Percentiles rank a stretch among this genome's conserved stretches.
phyloP scores from a whole-genome alignment of 2,113 vertebrate species.

The Ptilorrhoa leucosticta region DNA sequence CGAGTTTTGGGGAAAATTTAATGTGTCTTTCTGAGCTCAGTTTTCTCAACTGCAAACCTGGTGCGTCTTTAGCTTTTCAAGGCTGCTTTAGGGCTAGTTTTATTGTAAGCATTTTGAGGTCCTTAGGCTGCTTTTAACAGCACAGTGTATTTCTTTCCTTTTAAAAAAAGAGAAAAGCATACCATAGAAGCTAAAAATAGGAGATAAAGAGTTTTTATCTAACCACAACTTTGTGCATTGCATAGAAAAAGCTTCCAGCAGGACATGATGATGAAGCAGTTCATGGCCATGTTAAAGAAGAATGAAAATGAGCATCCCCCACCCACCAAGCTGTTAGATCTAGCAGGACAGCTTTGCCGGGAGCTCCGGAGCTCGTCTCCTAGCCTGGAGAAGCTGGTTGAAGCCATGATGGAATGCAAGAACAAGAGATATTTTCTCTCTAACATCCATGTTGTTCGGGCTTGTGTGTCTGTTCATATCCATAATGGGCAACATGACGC shows the following conservation, averaged over 20 bases:
- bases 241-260: neutral
- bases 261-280: slow-evolving; percentile 47
- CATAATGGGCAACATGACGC: neutral
- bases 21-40: neutral
- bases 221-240: neutral
- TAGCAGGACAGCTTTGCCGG: slow-evolving; percentile 34
- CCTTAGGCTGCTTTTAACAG: neutral
- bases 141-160: neutral
- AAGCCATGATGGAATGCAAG: slow-evolving; percentile 30
- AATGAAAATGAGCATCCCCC: neutral
- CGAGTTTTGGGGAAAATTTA: neutral
- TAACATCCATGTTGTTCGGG: slow-evolving; percentile 37
- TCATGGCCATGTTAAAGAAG: slow-evolving; percentile 56
- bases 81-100: neutral
- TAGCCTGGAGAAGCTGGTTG: slow-evolving; percentile 32
- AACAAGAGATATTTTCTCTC: slow-evolving; percentile 46
- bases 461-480: neutral
- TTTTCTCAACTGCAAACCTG: neutral
- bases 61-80: neutral
- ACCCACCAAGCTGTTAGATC: neutral
- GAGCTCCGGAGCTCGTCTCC: neutral
- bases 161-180: neutral
- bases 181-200: neutral
- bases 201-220: neutral
- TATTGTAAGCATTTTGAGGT: neutral